Base-by-base conservation (phyloP, 2,113 vertebrate genomes). In the Dasyprocta punctata region DNA sequence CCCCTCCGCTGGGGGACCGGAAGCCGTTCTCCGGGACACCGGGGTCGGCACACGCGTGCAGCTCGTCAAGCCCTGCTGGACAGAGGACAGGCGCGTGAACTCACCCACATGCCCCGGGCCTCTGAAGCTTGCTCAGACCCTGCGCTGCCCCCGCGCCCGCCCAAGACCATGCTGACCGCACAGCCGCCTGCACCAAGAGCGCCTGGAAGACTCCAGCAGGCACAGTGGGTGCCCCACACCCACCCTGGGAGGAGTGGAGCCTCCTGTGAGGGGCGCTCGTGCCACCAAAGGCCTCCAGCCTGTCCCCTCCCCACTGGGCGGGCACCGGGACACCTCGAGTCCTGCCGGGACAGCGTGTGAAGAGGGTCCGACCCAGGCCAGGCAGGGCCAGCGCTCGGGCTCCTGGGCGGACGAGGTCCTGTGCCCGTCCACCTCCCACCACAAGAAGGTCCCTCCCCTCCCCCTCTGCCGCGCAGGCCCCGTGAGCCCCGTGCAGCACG, bases 1-100 rank as follows among this genome's bases (percentile, higher is more conserved):
- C 98, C 3, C 99, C 98, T 4, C 88, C 97, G 0, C 97, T 98
- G 92, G 99, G 99, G 1, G 98, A 99, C 98, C 98, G 98, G 98
- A 98, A 98, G 96, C 99, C 99, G 26, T 99, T 98, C 17, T 99
- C 98, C 7, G 99, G 99, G 95, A 98, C 83, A 36, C 99, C 99
- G 2, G 99, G 99, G 85, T 99, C 99, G 49, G 96, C 97, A 87
- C 99, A 99, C n/a, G 97, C 97, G 4, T 97, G 98, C 44, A 98
- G 98, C 47, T 98, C 99, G 95, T 99, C 98, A 33, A 99, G 98
- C 14, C 98, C 99, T 99, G 33, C 0, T 22, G 20, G 96, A 97
- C 49, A 98, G 95, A 96, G 77, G 67, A 96, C 85, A 67, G 47
- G 52, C 1, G 16, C 65, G 73, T 96, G 65, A 94, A 63, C 38